A percentile compares a stretch with the other conserved stretches of the same genome.
Evolutionary conservation across 2,797 vertebrate species (phyloP).

Genomic region (Hozukius guyotensis): DNA sequence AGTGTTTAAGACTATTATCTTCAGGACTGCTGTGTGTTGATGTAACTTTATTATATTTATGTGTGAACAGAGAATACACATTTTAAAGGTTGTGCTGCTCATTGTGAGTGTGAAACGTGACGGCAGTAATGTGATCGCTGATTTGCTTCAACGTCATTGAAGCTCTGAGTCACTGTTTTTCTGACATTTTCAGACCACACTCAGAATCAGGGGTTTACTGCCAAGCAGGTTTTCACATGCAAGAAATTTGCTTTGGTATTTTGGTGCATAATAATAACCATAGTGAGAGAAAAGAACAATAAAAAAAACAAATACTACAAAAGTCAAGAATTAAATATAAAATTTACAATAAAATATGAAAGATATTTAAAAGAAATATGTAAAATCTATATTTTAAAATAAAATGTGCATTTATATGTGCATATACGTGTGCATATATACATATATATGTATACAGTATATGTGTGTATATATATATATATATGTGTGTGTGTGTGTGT

Average conservation of each 20-base stretch:
- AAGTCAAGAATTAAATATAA: neutral
- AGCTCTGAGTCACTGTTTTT: constrained; percentile 3
- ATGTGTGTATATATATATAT: no score
- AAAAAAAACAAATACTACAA: neutral
- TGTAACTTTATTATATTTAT: neutral
- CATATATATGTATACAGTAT: no score
- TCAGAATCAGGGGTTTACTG: neutral
- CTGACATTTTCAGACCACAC: constrained; percentile 10
- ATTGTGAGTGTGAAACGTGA: neutral
- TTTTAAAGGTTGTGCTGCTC: neutral
- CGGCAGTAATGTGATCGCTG: neutral
- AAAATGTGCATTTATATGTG: neutral
- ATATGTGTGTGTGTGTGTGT: no score
- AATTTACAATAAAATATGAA: rapidly evolving
- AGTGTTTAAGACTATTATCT: neutral
- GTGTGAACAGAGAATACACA: neutral
- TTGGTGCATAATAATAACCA: neutral
- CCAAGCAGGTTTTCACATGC: neutral
- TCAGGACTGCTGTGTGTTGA: neutral
- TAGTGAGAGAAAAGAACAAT: neutral
- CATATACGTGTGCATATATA: no score
- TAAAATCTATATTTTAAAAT: neutral
- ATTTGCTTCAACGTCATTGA: constrained; percentile 15
- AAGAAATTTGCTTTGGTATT: neutral
- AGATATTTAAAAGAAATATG: neutral